phyloP scores from a whole-genome alignment of 2,888 invertebrate species.

The Orthosia cruda region DNA sequence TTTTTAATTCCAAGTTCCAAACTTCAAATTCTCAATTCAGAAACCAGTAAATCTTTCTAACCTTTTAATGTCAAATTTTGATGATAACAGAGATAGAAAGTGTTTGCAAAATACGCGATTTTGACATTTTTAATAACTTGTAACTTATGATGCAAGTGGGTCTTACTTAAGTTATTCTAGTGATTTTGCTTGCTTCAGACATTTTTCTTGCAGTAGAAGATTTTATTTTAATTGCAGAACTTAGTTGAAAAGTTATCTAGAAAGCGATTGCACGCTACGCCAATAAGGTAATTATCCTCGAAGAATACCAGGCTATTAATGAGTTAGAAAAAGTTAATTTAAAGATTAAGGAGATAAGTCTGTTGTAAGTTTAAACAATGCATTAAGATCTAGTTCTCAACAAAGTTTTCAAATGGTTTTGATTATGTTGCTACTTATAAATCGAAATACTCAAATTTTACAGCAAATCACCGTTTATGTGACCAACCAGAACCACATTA shows the following conservation, averaged over 20 bases:
- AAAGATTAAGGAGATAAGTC: neutral
- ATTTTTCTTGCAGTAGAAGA: conserved; percentile 15
- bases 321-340: neutral
- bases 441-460: neutral
- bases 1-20: neutral
- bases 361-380: neutral
- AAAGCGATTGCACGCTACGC: neutral
- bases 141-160: no score
- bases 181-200: neutral
- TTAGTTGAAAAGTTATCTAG: conserved; percentile 16
- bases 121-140: no score
- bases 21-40: neutral
- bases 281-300: conserved; percentile 16
- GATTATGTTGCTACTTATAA: neutral
- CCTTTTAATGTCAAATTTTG: no score
- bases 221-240: conserved; percentile 27
- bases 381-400: no score
- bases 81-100: neutral
- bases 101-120: neutral
- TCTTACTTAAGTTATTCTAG: neutral
- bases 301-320: neutral
- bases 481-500: no score
- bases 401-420: neutral
- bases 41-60: no score
- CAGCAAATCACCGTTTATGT: neutral